Evolutionary conservation across 2,113 vertebrate species (phyloP).

Genomic region (Dendropsophus ebraccatus): DNA sequence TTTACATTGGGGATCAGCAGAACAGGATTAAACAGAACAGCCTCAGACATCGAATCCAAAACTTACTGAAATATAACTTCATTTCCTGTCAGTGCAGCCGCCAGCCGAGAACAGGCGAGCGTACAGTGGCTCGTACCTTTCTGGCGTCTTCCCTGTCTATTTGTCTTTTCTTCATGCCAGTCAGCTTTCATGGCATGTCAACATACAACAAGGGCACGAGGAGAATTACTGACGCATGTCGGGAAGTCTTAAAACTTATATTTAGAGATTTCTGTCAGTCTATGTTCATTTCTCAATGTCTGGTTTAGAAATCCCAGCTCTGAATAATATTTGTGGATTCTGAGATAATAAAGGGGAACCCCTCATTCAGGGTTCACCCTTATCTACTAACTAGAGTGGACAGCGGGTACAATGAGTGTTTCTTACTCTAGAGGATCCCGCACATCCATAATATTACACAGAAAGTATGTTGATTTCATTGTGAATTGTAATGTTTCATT

Average conservation of each 20-base stretch:
- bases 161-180: constrained; percentile 44
- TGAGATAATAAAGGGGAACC: not conserved
- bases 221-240: not conserved
- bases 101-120: constrained; percentile 34
- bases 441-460: too few relatives aligned
- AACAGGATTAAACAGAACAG: constrained; percentile 37
- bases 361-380: not conserved
- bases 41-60: constrained; percentile 39
- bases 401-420: not conserved
- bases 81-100: constrained; percentile 47
- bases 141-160: constrained; percentile 16
- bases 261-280: constrained; percentile 1
- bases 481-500: not conserved
- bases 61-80: constrained; percentile 45
- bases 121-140: not conserved
- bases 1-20: constrained; percentile 26
- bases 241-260: constrained; percentile 2
- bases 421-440: not conserved
- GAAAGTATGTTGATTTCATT: too few relatives aligned
- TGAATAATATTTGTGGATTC: too few relatives aligned
- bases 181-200: constrained; percentile 29
- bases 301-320: not conserved
- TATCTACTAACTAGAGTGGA: not conserved
- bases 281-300: not conserved
- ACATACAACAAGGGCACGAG: not conserved